Conservation (phyloP, 2,888 invertebrate species). For the Eupithecia centaureata region DNA sequence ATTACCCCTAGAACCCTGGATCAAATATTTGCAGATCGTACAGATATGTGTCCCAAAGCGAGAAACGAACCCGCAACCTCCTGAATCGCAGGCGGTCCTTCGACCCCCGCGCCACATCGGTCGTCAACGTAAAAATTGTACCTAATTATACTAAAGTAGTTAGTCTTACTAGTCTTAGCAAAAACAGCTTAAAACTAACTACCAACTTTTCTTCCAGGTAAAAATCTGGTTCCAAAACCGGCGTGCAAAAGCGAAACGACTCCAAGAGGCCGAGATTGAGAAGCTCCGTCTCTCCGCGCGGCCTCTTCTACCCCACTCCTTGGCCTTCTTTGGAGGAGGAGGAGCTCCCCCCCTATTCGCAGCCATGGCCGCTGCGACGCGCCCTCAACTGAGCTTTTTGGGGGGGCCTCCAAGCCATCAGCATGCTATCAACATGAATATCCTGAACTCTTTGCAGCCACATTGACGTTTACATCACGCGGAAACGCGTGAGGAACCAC, state of each 20-base stretch:
- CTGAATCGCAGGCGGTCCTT: too few relatives aligned
- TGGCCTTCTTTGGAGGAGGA: constrained; percentile 87
- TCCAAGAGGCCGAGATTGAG: constrained; percentile 98
- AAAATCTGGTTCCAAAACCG: constrained; percentile 97
- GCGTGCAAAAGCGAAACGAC: constrained; percentile 97
- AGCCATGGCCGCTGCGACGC: constrained; percentile 86
- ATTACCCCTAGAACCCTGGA: too few relatives aligned
- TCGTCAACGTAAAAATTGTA: too few relatives aligned
- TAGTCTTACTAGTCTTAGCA: too few relatives aligned
- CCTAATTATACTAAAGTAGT: too few relatives aligned
- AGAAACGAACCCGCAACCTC: too few relatives aligned
- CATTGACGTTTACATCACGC: constrained; percentile 82
- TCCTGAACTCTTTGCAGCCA: constrained; percentile 82
- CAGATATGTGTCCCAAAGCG: too few relatives aligned
- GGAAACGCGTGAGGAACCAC: constrained; percentile 66
- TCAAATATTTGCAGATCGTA: too few relatives aligned
- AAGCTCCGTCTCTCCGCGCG: constrained; percentile 93
- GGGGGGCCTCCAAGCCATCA: constrained; percentile 82
- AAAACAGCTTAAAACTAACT: neutral
- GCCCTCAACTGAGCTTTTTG: constrained; percentile 85
- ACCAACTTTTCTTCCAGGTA: constrained; percentile 82
- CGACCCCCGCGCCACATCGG: too few relatives aligned
- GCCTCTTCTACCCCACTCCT: constrained; percentile 89
- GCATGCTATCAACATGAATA: constrained; percentile 83
- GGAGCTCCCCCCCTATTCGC: constrained; percentile 88